Evolutionary conservation across 2,113 vertebrate species (phyloP), one percentile per base, ranked within the genome.

Genomic region (Vimba vimba): DNA sequence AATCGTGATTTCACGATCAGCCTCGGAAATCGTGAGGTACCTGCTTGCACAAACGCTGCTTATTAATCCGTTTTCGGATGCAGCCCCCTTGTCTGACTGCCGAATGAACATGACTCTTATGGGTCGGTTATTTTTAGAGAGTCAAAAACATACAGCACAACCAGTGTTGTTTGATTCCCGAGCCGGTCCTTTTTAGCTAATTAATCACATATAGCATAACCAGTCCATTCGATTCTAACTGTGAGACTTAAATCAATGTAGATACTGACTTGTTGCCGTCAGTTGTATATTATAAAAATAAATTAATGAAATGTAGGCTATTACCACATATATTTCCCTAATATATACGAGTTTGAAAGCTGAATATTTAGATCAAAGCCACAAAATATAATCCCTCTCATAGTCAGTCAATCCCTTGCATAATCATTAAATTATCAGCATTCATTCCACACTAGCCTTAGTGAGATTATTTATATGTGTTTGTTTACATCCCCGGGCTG

Each of bases 401-500:
- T 21, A 57, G 19, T 57, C 15, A 19, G 52, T 55, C 19, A 57
- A 21, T 57, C 17, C 21, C 19, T 57, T 78, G 50, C 19, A 11
- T 33, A 21, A 30, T 57, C 68, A 60, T 79, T 27, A 73, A 62
- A 73, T 60, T 23, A 81, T 64, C 45, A 50, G 36, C 25, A n/a
- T 52, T 36, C 68, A 45, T n/a, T 23, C 30, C 76, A 43, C 59
- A 66, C 21, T 10, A 30, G n/a, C 52, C 52, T 47, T 27, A 25
- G 33, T 73, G 68, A 52, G 25, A 15, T 71, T 45, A 47, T 52
- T 33, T 36, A 50, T 84, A 52, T 27, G 59, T 62, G 68, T 82
- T 75, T 62, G 79, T 82, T 62, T 52, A 66, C 68, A 73, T 78
- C 39, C 83, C 45, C 15, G 21, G 45, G 27, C 82, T 87, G 78